Conservation (phyloP, 2,113 vertebrate genomes). For the Crotalus viridis region DNA sequence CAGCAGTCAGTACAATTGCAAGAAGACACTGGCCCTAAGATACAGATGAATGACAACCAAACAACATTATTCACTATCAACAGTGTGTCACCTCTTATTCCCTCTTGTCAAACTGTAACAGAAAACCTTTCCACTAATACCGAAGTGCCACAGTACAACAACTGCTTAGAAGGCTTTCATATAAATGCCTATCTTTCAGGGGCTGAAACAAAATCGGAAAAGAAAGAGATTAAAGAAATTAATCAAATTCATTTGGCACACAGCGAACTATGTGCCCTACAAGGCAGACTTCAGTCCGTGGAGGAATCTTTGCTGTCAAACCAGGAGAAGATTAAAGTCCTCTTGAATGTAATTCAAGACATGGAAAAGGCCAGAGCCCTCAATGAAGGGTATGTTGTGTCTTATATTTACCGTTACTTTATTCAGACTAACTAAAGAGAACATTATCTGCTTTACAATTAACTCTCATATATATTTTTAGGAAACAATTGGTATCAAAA, state of each 20-base stretch:
- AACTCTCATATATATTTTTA: slow-evolving; percentile 3
- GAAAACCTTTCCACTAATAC: slow-evolving; percentile 46
- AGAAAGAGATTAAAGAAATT: slow-evolving; percentile 55
- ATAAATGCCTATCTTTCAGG: slow-evolving; percentile 49
- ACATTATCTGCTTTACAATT: slow-evolving; percentile 33
- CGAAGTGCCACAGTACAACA: slow-evolving; percentile 49
- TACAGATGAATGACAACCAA: slow-evolving; percentile 1
- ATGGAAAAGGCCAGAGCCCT: slow-evolving; percentile 95
- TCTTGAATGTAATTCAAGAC: slow-evolving; percentile 98
- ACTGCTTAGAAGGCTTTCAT: slow-evolving; percentile 57
- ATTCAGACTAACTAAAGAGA: slow-evolving; percentile 7
- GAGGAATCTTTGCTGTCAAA: slow-evolving; percentile 93
- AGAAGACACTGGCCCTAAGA: slow-evolving; percentile 36
- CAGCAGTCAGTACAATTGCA: slow-evolving; percentile 45
- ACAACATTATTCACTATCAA: slow-evolving; percentile 33
- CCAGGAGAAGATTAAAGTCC: slow-evolving; percentile 98
- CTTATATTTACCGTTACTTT: slow-evolving; percentile 31
- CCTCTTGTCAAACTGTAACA: neutral
- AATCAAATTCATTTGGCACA: slow-evolving; percentile 68
- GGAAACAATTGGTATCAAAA: slow-evolving; percentile 4
- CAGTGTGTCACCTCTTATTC: slow-evolving; percentile 15
- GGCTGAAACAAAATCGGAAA: slow-evolving; percentile 57
- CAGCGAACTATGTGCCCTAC: slow-evolving; percentile 74
- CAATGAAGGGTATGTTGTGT: slow-evolving; percentile 86
- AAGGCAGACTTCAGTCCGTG: slow-evolving; percentile 86